Conservation (phyloP, 2,113 vertebrate species). For the Chionomys nivalis region DNA sequence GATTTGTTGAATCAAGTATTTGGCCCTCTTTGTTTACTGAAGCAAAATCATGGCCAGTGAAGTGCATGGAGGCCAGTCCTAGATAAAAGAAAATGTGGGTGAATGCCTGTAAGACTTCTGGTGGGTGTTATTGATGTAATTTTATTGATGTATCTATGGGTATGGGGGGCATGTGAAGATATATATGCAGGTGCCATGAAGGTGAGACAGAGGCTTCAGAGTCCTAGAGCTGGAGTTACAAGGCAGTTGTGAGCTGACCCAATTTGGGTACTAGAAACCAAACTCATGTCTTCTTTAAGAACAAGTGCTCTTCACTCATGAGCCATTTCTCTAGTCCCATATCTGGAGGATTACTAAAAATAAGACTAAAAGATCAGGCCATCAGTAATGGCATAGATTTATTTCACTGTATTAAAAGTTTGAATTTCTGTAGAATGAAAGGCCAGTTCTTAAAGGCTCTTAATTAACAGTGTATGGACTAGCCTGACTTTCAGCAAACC, state of each 20-base stretch:
- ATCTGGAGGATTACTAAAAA: not conserved
- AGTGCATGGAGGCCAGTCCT: not conserved
- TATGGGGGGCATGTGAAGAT: not conserved
- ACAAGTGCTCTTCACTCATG: not conserved
- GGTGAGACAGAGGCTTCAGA: not conserved
- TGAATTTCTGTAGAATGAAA: slow-evolving; percentile 20
- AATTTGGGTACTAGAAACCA: not conserved
- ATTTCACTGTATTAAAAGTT: not conserved
- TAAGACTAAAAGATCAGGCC: not conserved
- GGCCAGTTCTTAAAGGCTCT: not conserved
- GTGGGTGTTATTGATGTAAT: not conserved
- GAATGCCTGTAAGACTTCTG: not conserved
- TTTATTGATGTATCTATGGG: not conserved
- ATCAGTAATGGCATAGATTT: not conserved
- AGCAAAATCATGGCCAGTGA: not conserved
- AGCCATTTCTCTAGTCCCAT: not conserved
- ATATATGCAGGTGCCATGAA: not conserved
- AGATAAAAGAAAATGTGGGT: not conserved
- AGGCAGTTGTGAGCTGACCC: not conserved
- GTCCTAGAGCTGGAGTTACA: not conserved
- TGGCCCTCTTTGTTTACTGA: not conserved
- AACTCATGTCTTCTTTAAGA: not conserved
- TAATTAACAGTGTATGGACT: not conserved
- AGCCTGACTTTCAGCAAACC: not conserved
- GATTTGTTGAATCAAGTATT: not conserved